These are phyloP conservation scores for Aporophyla nigra DNA, from an alignment of 2,888 invertebrate genomes.

Conservation along the genomic window DNA sequence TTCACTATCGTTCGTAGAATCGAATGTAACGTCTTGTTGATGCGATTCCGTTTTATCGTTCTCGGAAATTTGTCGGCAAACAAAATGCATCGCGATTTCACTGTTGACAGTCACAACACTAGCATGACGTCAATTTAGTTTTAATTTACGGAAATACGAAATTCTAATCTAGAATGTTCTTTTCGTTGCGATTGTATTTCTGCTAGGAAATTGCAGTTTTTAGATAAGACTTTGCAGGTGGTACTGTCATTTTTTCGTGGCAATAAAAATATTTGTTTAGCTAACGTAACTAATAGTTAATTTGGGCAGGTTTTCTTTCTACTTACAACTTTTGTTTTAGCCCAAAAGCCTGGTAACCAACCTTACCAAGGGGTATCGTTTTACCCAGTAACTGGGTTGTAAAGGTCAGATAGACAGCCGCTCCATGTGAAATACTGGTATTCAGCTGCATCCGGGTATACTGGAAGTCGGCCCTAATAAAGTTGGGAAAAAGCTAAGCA, in stretches of 20 bases:
- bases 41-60: constrained; percentile 57
- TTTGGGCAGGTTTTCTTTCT: neutral
- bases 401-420: neutral
- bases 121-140: constrained; percentile 40
- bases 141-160: constrained; percentile 14
- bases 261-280: constrained; percentile 4
- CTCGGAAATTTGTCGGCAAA: constrained; percentile 57
- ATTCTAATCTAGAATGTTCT: constrained; percentile 11
- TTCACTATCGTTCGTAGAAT: constrained; percentile 64
- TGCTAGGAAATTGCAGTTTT: neutral
- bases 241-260: constrained; percentile 11
- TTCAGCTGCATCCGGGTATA: too few species aligned
- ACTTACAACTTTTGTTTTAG: neutral
- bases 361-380: neutral
- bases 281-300: neutral
- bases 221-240: constrained; percentile 14
- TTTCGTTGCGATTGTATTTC: neutral
- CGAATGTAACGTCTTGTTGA: constrained; percentile 59
- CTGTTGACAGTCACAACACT: constrained; percentile 55
- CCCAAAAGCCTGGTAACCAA: neutral
- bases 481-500: too few species aligned
- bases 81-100: constrained; percentile 49
- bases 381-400: neutral
- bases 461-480: too few species aligned
- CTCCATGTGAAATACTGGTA: too few species aligned